These are phyloP conservation scores for Aelia acuminata DNA, from an alignment of 2,888 invertebrate species.

Conservation along the genomic window DNA sequence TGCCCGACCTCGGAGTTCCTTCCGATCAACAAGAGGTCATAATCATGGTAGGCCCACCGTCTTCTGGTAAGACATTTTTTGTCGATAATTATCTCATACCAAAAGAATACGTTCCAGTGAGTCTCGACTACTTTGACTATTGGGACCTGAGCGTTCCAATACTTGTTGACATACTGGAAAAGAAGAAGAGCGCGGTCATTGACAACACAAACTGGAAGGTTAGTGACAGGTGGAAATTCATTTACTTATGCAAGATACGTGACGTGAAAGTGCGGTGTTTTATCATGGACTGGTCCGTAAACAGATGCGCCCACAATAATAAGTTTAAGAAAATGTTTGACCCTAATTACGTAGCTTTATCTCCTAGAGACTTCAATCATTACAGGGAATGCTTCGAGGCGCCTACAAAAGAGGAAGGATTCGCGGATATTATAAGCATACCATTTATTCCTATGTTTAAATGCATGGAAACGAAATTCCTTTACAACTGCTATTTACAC, in stretches of 20 bases:
- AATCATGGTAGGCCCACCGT: constrained; percentile 86
- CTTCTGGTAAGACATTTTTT: constrained; percentile 91
- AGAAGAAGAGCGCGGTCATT: constrained; percentile 81
- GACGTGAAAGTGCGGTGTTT: constrained; percentile 84
- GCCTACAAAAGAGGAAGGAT: constrained; percentile 81
- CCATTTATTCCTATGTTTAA: constrained; percentile 86
- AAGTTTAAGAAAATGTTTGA: constrained; percentile 83
- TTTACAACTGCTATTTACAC: constrained; percentile 87
- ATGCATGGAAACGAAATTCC: constrained; percentile 76
- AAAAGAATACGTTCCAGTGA: constrained; percentile 81
- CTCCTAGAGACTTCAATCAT: constrained; percentile 67
- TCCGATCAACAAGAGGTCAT: constrained; percentile 72
- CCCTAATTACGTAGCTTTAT: constrained; percentile 74
- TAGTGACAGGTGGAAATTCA: constrained; percentile 82
- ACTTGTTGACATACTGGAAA: constrained; percentile 75
- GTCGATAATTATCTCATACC: constrained; percentile 77
- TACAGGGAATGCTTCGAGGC: background rate
- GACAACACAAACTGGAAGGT: constrained; percentile 94
- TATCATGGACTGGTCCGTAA: constrained; percentile 78
- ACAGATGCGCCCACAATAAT: constrained; percentile 90
- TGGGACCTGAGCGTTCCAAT: constrained; percentile 86
- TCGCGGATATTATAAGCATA: constrained; percentile 83
- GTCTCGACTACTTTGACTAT: constrained; percentile 85
- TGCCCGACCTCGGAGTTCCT: constrained; percentile 41
- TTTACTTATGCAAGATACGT: constrained; percentile 77